phyloP scores from a whole-genome alignment of 2,113 vertebrate genomes.

The Odobenus rosmarus region DNA sequence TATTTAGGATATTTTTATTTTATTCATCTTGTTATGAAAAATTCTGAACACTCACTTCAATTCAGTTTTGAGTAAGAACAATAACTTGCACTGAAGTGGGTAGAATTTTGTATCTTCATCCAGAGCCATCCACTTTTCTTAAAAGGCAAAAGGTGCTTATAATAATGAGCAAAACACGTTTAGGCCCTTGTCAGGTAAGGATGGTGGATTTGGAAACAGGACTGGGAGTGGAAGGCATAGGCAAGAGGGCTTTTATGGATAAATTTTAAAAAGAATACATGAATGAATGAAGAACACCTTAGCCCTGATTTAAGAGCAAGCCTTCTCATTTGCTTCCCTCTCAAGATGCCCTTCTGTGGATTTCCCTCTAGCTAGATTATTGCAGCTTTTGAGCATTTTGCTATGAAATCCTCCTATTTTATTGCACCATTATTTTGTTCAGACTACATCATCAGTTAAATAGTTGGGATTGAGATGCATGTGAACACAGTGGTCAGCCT shows the following conservation, averaged over 20 bases:
- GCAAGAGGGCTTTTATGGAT: not conserved
- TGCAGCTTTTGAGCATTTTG: not conserved
- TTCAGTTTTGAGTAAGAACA: constrained; percentile 36
- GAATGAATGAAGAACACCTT: not conserved
- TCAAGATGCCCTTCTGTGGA: not conserved
- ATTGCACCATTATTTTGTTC: not conserved
- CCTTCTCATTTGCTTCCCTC: not conserved
- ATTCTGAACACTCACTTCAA: not conserved
- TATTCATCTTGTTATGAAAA: constrained; percentile 32
- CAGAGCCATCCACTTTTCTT: not conserved
- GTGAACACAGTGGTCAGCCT: not conserved
- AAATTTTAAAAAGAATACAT: not conserved
- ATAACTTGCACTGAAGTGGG: not conserved
- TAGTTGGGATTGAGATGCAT: not conserved
- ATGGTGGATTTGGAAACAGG: constrained; percentile 5
- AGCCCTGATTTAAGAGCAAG: not conserved
- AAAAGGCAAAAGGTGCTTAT: not conserved
- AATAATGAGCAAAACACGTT: not conserved
- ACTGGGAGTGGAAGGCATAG: not conserved
- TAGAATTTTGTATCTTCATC: not conserved
- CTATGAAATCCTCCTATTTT: not conserved
- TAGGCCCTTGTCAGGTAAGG: not conserved
- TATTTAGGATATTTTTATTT: not conserved
- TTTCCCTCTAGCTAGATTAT: not conserved
- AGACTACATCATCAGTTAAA: not conserved